phyloP scores from a whole-genome alignment of 2,797 vertebrate genomes.

The Loriculus beryllinus region DNA sequence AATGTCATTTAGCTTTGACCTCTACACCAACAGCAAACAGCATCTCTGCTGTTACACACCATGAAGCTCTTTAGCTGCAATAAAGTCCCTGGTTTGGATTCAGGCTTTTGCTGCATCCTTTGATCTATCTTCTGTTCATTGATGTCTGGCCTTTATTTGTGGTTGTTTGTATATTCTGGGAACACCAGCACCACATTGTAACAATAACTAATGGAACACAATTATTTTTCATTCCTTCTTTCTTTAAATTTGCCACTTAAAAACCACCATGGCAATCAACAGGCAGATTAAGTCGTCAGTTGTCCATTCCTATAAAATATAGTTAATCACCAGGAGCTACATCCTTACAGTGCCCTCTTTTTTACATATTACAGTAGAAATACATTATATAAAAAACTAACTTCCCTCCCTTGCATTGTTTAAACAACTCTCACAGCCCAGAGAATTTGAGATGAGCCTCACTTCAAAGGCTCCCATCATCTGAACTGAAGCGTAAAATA shows the following conservation, averaged over 20 bases:
- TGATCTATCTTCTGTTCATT: neutral
- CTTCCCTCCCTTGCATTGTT: neutral
- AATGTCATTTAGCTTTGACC: neutral
- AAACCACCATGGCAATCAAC: neutral
- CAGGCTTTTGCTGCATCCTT: neutral
- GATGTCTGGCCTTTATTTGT: neutral
- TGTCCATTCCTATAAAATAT: neutral
- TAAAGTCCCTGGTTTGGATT: neutral
- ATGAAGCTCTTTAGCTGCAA: neutral
- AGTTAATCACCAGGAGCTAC: neutral
- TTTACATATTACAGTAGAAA: neutral
- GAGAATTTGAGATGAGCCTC: neutral
- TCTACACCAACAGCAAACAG: neutral
- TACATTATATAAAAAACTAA: neutral
- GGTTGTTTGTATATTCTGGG: neutral
- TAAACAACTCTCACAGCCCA: neutral
- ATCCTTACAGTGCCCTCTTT: neutral
- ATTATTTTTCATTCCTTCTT: neutral
- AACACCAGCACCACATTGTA: neutral
- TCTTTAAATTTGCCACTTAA: neutral
- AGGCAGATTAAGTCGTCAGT: neutral
- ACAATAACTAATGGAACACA: neutral
- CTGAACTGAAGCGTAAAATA: neutral
- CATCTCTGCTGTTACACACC: neutral
- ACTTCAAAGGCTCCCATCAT: neutral